phyloP scores from a whole-genome alignment of 2,797 vertebrate genomes.

The Pipistrellus nathusii region DNA sequence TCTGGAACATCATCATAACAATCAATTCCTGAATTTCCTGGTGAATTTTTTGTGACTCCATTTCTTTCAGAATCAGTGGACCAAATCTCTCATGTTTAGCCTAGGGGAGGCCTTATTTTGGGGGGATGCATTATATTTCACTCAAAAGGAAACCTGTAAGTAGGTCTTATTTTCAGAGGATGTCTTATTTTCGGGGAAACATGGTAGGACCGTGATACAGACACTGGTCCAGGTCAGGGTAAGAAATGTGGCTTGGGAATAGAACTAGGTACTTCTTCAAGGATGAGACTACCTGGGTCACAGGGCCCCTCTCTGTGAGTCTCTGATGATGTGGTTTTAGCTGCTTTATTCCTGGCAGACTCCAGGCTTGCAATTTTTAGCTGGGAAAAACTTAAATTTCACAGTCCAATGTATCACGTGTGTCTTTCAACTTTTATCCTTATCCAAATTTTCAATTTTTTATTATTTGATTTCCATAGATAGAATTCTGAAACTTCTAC shows the following conservation, averaged over 20 bases:
- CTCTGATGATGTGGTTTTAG: neutral
- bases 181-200: too few species aligned
- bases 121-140: too few species aligned
- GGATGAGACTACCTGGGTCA: neutral
- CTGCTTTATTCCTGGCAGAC: neutral
- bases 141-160: too few species aligned
- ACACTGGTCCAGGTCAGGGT: neutral
- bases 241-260: neutral
- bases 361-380: neutral
- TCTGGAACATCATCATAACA: too few species aligned
- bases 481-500: neutral
- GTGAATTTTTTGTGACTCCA: too few species aligned
- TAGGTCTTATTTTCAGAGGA: too few species aligned
- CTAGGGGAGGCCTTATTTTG: too few species aligned
- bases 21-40: too few species aligned
- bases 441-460: neutral
- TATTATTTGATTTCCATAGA: conserved; percentile 22
- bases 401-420: neutral
- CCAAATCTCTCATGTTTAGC: too few species aligned
- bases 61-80: too few species aligned
- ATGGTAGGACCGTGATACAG: neutral
- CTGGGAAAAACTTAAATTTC: neutral
- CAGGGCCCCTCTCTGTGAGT: neutral
- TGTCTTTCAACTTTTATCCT: conserved; percentile 47
- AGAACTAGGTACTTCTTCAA: neutral